These are phyloP conservation scores for Orientallactaga bullata DNA, from an alignment of 2,113 vertebrate species.

Conservation along the genomic window DNA sequence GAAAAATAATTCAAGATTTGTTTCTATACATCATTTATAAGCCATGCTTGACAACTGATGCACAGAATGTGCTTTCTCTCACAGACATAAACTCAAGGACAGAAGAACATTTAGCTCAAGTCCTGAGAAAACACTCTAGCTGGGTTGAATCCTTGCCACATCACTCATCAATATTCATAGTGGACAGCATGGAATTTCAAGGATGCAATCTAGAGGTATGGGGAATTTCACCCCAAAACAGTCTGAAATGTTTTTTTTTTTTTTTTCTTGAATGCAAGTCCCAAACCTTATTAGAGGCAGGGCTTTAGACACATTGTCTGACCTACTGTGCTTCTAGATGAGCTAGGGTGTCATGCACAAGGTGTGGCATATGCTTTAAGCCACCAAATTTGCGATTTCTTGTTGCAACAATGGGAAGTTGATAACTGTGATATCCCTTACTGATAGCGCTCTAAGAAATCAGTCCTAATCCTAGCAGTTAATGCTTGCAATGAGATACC, in stretches of 20 bases:
- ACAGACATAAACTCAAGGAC: neutral
- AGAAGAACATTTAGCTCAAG: neutral
- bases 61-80: neutral
- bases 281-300: neutral
- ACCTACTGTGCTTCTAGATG: neutral
- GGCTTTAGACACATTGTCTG: accelerated
- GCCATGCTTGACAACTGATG: accelerated
- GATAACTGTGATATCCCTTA: neutral
- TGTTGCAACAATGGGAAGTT: neutral
- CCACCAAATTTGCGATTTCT: too few relatives aligned
- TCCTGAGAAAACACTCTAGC: neutral
- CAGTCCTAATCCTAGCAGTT: too few relatives aligned
- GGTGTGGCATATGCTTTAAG: neutral
- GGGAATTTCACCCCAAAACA: neutral
- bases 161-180: neutral
- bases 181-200: neutral
- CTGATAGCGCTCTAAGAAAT: neutral
- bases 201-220: accelerated
- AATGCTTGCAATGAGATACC: accelerated
- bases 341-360: neutral
- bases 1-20: neutral
- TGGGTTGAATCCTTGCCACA: accelerated
- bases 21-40: conserved; percentile 36
- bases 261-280: neutral
- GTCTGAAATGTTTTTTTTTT: neutral